Base-by-base conservation (phyloP, 1,140 invertebrate species). In the Saccostrea echinata region DNA sequence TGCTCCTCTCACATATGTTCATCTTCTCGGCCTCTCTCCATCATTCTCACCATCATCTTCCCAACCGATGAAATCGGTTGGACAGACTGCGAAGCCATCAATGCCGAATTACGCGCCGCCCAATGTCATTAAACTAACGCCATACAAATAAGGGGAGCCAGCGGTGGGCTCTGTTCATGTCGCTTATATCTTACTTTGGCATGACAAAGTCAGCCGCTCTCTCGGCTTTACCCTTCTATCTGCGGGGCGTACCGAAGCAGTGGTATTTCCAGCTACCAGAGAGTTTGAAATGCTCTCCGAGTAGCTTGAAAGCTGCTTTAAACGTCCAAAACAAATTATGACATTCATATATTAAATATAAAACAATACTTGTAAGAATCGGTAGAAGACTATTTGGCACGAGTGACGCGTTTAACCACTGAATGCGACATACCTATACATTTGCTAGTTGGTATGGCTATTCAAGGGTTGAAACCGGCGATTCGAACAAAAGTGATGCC, bases 171-270 rank as follows among this genome's bases (percentile, higher is more conserved):
- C n/a, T 76, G 12, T 76, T 76, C 30, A 33, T 33, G 30, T 9
- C n/a, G 9, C 11, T n/a, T 11, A n/a, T 76, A n/a, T 11, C 68
- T 16, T 76, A 24, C n/a, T 76, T 24, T 33, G 11, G n/a, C n/a
- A 24, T 76, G 71, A 21, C 71, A 0, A 12, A 76, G 13, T 24
- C n/a, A 24, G 71, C 71, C 3, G 71, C 71, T 21, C 24, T 76
- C 12, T 76, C 71, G 16, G 71, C 71, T 27, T 76, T 76, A 21
- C 71, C 71, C 13, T 76, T 76, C 24, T 76, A 76, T 76, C 24
- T 76, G 71, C 12, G 12, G n/a, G 71, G 24, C n/a, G 24, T 76
- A 12, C 71, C 71, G 3, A 24, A 27, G 24, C 71, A 76, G 24
- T 76, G 71, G 71, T 76, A 76, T 24, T 27, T 76, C 13, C 71